Conservation (phyloP, 1,140 invertebrate species). For the Apolygus lucorum region DNA sequence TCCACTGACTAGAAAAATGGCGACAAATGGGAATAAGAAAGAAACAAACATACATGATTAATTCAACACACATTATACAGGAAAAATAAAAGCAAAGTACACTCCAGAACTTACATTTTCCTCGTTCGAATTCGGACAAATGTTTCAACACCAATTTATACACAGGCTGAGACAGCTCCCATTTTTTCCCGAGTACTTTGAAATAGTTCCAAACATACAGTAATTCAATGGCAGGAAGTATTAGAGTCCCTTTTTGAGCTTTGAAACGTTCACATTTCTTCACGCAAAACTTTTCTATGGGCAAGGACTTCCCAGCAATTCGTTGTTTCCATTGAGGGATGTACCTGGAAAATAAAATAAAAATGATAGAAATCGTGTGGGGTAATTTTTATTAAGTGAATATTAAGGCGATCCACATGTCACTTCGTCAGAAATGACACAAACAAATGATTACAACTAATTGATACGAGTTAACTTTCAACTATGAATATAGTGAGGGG, state of each 20-base stretch:
- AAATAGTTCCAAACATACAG: constrained; percentile 93
- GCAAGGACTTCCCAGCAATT: constrained; percentile 91
- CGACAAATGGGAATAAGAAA: neutral
- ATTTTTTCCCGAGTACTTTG: constrained; percentile 66
- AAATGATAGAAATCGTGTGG: no score
- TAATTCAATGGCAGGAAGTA: constrained; percentile 77
- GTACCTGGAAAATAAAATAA: constrained; percentile 45
- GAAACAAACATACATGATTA: neutral
- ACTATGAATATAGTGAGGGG: no score
- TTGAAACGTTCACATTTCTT: constrained; percentile 72
- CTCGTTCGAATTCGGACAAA: constrained; percentile 40
- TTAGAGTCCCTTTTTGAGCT: constrained; percentile 59
- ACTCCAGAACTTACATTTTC: constrained; percentile 27
- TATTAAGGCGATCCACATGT: no score
- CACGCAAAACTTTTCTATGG: constrained; percentile 91
- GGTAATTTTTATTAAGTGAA: no score
- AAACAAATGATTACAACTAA: no score
- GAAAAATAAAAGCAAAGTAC: constrained; percentile 5
- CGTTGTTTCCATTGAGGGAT: constrained; percentile 74
- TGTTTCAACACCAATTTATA: constrained; percentile 61
- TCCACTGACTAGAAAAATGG: constrained; percentile 14
- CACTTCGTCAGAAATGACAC: no score
- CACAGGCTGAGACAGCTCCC: constrained; percentile 56
- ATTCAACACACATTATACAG: neutral
- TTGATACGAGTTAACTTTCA: no score